These are phyloP conservation scores for Microchrysa polita DNA, from an alignment of 2,888 invertebrate genomes.

Conservation along the genomic window DNA sequence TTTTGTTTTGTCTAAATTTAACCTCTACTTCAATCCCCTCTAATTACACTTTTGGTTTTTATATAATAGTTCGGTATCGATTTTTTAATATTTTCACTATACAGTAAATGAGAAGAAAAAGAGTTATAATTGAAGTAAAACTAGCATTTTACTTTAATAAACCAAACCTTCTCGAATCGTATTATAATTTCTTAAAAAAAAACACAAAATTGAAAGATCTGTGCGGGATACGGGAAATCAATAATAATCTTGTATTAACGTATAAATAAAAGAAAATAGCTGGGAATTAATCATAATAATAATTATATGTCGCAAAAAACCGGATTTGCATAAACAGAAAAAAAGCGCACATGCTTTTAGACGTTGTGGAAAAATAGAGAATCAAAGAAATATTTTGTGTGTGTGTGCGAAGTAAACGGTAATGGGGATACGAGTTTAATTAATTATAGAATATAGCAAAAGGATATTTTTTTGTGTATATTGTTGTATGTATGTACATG, in stretches of 20 bases:
- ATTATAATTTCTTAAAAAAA: conserved; percentile 6
- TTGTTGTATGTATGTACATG: conserved; percentile 33
- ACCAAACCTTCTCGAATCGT: conserved; percentile 30
- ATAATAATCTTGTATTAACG: not conserved
- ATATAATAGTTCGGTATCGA: not conserved
- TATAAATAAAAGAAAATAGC: not conserved
- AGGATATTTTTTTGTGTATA: conserved; percentile 18
- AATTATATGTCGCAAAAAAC: not conserved
- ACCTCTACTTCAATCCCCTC: conserved; percentile 24
- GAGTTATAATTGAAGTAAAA: conserved; percentile 41
- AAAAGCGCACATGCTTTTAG: not conserved
- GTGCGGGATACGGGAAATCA: conserved; percentile 19
- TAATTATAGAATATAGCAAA: conserved; percentile 24
- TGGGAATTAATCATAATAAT: not conserved
- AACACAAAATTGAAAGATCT: no score
- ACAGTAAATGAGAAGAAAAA: conserved; percentile 21
- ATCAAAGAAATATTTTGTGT: not conserved
- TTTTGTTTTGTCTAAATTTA: not conserved
- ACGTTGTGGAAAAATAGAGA: not conserved
- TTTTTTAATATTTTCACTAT: not conserved
- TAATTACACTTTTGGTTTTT: not conserved
- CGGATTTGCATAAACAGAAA: not conserved
- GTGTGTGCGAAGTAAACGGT: not conserved
- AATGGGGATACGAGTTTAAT: not conserved
- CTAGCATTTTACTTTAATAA: conserved; percentile 33